A percentile compares a stretch with the other conserved stretches of the same genome.
Conservation (phyloP, 2,113 vertebrate genomes). For the Brienomyrus longianalis region DNA sequence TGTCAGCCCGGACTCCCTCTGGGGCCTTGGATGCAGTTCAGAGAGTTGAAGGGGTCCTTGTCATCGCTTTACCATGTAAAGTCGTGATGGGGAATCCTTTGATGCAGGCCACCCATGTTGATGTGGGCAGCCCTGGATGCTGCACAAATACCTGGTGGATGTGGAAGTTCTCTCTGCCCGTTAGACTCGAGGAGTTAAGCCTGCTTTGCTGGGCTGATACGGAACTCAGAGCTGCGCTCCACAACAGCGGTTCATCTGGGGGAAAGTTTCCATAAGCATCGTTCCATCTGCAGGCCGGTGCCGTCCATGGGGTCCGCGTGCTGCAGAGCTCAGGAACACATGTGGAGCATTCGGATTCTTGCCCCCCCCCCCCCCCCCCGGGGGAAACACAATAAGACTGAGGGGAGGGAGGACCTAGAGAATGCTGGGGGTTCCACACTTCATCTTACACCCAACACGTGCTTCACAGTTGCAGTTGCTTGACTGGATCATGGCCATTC, state of each 20-base stretch:
- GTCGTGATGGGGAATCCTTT: not conserved
- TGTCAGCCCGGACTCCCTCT: not conserved
- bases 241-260: not conserved
- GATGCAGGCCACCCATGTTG: not conserved
- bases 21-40: not conserved
- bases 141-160: not conserved
- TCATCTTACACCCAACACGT: not conserved
- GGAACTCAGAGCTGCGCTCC: not conserved
- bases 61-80: not conserved
- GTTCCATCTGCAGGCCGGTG: not conserved
- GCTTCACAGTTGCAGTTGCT: not conserved
- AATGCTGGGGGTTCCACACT: not conserved
- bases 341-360: not conserved
- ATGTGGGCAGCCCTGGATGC: not conserved
- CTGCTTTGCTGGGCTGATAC: not conserved
- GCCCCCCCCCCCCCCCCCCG: not conserved
- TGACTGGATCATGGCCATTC: not conserved
- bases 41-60: not conserved
- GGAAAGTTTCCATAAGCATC: not conserved
- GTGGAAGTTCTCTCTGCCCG: not conserved
- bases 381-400: not conserved
- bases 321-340: not conserved
- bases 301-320: not conserved
- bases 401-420: not conserved
- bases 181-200: not conserved